Base-by-base conservation (phyloP, 2,888 invertebrate species). In the Apomyelois bistriatella region DNA sequence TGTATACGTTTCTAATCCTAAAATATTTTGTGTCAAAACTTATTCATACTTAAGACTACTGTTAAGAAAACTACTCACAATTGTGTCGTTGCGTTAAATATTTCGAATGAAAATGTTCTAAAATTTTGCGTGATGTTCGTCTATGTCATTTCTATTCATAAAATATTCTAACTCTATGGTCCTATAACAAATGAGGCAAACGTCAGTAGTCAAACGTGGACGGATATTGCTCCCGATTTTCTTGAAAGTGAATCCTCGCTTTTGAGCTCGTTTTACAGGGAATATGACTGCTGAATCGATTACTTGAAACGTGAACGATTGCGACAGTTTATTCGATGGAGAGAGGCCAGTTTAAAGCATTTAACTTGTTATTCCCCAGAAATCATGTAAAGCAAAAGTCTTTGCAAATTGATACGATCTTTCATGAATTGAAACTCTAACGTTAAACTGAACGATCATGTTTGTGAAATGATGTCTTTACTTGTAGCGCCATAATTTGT, bases 221-320 rank as follows among this genome's bases (percentile, higher is more conserved):
- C 41, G 49, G 49, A 50, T 50, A 50, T 50, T 40, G 32, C 40
- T 30, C 30, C 28, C 32, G 49, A 38, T 41, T 41, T 40, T 16
- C 40, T 35, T 50, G 41, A 50, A 50, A 50, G 37, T 13, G 40
- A 40, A 48, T 48, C 9, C 40, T 40, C 30, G 42, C 46, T 46
- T 46, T 43, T 46, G 15, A 46, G 32, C 32, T 32, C 46, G 32
- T 46, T 16, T 46, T 32, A 46, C 43, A 28, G 43, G 13, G 30
- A 46, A 16, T 16, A 32, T 32, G 30, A 16, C 10, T 15, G 46
- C 6, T 40, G 46, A 46, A 32, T 46, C 46, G 46, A 46, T 46
- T 46, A 46, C 32, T 46, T 10, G 32, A 16, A n/a, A 6, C 32
- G 46, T 16, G 32, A 46, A 32, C 32, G 46, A 32, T 46, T 46